A percentile compares a stretch with the other conserved stretches of the same genome.
Evolutionary conservation across 2,113 vertebrate genomes (phyloP).

Genomic region (Thalassoma bifasciatum): DNA sequence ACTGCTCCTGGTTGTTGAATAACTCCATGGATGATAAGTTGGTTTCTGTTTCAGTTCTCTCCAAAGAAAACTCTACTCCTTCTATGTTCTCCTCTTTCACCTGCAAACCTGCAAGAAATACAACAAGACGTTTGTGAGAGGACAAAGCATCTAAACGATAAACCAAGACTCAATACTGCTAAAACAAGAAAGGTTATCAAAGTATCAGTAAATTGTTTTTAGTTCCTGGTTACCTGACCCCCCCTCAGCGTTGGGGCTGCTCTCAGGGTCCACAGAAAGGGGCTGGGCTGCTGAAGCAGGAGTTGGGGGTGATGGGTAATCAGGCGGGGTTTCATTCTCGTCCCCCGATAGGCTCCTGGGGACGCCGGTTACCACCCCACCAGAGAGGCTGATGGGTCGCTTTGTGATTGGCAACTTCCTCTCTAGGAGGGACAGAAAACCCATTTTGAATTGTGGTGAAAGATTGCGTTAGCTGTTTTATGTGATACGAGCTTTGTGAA

Average conservation of each 20-base stretch:
- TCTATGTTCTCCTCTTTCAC: slow-evolving; percentile 88
- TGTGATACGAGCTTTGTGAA: no score
- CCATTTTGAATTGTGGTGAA: no score
- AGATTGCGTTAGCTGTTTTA: no score
- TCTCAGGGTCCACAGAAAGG: slow-evolving; percentile 80
- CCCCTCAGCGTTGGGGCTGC: slow-evolving; percentile 83
- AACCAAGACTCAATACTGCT: no score
- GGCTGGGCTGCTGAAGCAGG: slow-evolving; percentile 83
- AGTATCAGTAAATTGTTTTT: no score
- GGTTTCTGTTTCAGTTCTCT: slow-evolving; percentile 88
- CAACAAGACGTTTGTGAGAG: background rate
- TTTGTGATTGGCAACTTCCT: slow-evolving; percentile 88
- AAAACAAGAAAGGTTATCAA: no score
- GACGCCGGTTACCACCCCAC: slow-evolving; percentile 82
- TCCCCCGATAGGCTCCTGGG: slow-evolving; percentile 87
- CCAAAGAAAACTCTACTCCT: slow-evolving; percentile 83
- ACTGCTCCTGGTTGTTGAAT: slow-evolving; percentile 89
- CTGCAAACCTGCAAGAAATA: slow-evolving; percentile 83
- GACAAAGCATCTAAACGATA: background rate
- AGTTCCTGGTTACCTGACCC: slow-evolving; percentile 55
- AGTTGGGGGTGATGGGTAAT: slow-evolving; percentile 86
- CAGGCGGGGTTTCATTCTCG: slow-evolving; percentile 86
- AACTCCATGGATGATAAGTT: slow-evolving; percentile 87
- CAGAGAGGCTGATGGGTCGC: slow-evolving; percentile 84
- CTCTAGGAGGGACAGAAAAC: slow-evolving; percentile 77